phyloP scores from a whole-genome alignment of 2,113 vertebrate genomes.

The Gasterosteus nipponicus region DNA sequence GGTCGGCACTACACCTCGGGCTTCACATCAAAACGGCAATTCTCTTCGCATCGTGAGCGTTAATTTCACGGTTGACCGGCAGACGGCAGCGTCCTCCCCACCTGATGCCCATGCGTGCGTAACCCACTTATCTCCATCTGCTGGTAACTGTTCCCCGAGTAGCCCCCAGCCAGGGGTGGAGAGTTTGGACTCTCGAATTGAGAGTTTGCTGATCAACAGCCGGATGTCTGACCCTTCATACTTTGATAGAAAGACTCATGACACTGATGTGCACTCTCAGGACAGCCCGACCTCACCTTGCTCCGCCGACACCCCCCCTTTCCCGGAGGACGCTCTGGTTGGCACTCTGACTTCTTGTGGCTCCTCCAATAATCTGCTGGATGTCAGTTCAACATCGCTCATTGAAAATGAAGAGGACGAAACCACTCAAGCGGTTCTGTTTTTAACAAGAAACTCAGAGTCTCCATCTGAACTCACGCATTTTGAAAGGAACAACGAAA shows the following conservation, averaged over 20 bases:
- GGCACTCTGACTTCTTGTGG: constrained; percentile 4
- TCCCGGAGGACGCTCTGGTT: constrained; percentile 68
- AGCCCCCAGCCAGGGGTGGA: constrained; percentile 82
- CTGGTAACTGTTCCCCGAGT: constrained; percentile 71
- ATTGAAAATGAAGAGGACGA: constrained; percentile 86
- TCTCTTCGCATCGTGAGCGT: constrained; percentile 52
- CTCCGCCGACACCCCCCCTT: constrained; percentile 61
- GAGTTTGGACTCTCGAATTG: constrained; percentile 95
- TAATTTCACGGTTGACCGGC: constrained; percentile 78
- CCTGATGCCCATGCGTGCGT: constrained; percentile 22
- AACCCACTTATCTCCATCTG: constrained; percentile 18
- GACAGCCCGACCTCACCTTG: constrained; percentile 88
- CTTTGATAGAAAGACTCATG: constrained; percentile 81
- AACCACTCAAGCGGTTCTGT: constrained; percentile 75
- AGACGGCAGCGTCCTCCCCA: constrained; percentile 74
- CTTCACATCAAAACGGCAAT: constrained; percentile 65
- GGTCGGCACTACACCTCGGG: constrained; percentile 52
- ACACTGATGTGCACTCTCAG: constrained; percentile 82
- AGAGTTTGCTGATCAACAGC: constrained; percentile 91
- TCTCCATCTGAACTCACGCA: constrained; percentile 64
- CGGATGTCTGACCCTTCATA: constrained; percentile 83
- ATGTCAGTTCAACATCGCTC: constrained; percentile 81
- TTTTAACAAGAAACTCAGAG: constrained; percentile 76
- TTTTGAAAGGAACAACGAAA: constrained; percentile 76
- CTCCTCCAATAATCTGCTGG: constrained; percentile 75